Base-by-base conservation (phyloP, 2,888 invertebrate species). In the Tridacna crocea region DNA sequence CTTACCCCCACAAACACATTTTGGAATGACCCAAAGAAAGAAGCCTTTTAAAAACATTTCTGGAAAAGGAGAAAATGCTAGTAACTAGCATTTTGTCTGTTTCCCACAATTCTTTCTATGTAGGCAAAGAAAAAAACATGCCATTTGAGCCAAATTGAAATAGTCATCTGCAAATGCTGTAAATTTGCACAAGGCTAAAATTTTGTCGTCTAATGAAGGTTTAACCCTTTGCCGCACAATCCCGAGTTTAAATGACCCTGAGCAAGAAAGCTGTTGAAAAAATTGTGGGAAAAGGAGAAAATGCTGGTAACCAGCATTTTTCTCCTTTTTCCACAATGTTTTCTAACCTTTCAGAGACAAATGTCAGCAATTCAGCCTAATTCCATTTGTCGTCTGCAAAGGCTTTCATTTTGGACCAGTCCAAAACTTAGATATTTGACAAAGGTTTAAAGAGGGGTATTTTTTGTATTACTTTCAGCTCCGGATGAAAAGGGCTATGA, bases 401-500 rank as follows among this genome's bases (percentile, higher is more conserved):
- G n/a, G 17, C 55, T 55, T 55, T 55, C 19, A 55, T 2, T 55
- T 55, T 55, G 55, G 55, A 55, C 10, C 2, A 55, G 55, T 19
- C 55, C 4, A 10, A 36, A 36, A 2, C 36, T 4, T 8, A 4
- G 36, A 4, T 11, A 19, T 19, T 55, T 55, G 15, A 3, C 3
- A 55, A 36, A 36, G 36, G 36, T 2, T 36, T 36, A 36, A 36
- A 36, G 36, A 36, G 36, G 2, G 2, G 8, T 1, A 3, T 27
- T 65, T 27, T 1, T 27, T 27, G 3, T 27, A 1, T 65, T 27
- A 12, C 15, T 66, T 66, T 46, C 66, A 66, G 66, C 36, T 66
- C 10, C 26, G 27, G 15, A 66, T 66, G 66, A 66, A 66, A 66
- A 19, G 19, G 13, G 46, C n/a, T 17, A 66, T 66, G 66, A 66